Evolutionary conservation across 2,888 invertebrate species (phyloP).

Genomic region (Drosophila basisetae): DNA sequence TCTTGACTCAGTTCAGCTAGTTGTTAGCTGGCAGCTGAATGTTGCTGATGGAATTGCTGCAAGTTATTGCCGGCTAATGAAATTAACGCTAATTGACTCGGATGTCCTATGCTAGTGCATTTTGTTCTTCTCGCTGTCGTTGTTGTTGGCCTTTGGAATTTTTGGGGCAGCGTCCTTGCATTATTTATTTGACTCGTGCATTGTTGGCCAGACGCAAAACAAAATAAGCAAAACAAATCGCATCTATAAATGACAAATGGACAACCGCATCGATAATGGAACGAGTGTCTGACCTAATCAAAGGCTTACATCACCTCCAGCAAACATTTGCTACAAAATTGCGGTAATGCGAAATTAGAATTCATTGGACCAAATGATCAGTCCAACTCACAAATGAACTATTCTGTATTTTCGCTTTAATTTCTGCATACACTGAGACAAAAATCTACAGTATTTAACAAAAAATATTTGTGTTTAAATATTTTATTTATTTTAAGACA

Average conservation of each 20-base stretch:
- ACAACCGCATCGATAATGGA: background rate
- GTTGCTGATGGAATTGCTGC: conserved; percentile 71
- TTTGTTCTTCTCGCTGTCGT: background rate
- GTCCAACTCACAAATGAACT: conserved; percentile 39
- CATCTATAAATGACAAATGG: background rate
- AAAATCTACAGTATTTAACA: background rate
- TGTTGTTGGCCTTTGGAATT: background rate
- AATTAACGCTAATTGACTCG: conserved; percentile 79
- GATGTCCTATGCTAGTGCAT: conserved; percentile 43
- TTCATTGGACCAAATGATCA: conserved; percentile 44
- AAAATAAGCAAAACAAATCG: background rate
- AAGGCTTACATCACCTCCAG: conserved; percentile 1
- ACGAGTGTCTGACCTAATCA: background rate
- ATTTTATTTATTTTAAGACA: background rate
- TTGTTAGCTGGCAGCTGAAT: conserved; percentile 16
- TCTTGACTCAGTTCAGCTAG: conserved; percentile 30
- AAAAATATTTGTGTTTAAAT: background rate
- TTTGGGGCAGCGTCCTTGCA: background rate
- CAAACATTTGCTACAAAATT: conserved; percentile 45
- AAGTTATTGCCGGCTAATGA: conserved; percentile 79
- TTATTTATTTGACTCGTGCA: conserved; percentile 11
- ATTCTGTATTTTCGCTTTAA: conserved; percentile 35
- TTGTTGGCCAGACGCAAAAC: conserved; percentile 1
- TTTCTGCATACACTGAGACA: background rate
- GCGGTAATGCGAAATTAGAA: conserved; percentile 53